Base-by-base conservation (phyloP, 2,888 invertebrate species). In the Drosophila multiciliata region DNA sequence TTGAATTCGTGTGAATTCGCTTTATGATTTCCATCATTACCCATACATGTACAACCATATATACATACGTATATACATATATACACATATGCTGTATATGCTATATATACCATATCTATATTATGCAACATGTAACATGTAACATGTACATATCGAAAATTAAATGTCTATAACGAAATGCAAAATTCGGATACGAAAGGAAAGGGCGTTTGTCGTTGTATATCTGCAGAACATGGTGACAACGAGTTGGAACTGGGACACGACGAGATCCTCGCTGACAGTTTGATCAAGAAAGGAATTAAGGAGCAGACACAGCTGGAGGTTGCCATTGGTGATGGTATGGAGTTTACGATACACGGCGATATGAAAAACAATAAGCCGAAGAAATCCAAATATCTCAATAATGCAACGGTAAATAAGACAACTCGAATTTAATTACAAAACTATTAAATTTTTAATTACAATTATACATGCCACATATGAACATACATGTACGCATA, bases 331-430 rank as follows among this genome's bases (percentile, higher is more conserved):
- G 97, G 97, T 55, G 97, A 97, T 92, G 97, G 97, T 82, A 97
- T 98, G 97, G 98, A 98, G 93, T 97, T 98, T 91, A 97, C 97
- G 60, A 97, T 98, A 94, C 97, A 97, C 93, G 97, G 97, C 95
- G 97, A 98, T 94, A 94, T 96, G 83, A 96, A 95, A 93, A 96
- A 96, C 93, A 96, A 95, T 93, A 97, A 97, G 94, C 94, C 96
- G 92, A 97, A 96, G 93, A 96, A 96, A 93, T 96, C 96, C 90
- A 96, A 97, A 94, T 95, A 96, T 92, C 95, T 97, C 93, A 96
- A 96, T 93, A 97, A 96, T 94, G 96, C 96, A 91, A 95, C 95
- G 93, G 94, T 95, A 83, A 95, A 89, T 85, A 70, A 64, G 15
- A 67, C 64, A 66, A 76, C 53, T 73, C 73, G 68, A 72, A 66